phyloP scores from a whole-genome alignment of 2,797 vertebrate genomes.

The Anomalospiza imberbis region DNA sequence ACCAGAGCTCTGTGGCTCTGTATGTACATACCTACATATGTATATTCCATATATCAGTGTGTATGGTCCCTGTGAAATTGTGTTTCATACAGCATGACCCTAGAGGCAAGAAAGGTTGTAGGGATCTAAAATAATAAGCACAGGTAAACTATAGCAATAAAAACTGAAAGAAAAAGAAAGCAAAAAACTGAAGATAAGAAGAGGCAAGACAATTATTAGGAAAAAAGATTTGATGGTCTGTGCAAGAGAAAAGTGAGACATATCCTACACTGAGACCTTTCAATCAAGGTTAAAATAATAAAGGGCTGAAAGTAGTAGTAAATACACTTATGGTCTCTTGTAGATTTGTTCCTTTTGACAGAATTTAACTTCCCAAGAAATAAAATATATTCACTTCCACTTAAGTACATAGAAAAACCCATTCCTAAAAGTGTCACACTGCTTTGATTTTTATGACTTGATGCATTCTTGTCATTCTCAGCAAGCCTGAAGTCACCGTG shows the following conservation, averaged over 20 bases:
- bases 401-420: neutral
- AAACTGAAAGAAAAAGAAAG: neutral
- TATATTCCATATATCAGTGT: neutral
- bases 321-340: neutral
- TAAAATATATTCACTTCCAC: neutral
- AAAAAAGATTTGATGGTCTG: neutral
- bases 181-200: neutral
- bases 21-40: no score
- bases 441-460: constrained; percentile 44
- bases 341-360: neutral
- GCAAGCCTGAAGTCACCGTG: constrained; percentile 33
- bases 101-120: neutral
- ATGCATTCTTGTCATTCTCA: constrained; percentile 41
- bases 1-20: neutral
- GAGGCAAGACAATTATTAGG: neutral
- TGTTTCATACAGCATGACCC: neutral
- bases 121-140: neutral
- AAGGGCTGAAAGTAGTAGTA: neutral
- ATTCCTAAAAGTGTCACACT: neutral
- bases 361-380: neutral
- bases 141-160: neutral
- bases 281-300: neutral
- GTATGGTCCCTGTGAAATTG: neutral
- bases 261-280: neutral
- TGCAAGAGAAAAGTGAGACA: neutral